phyloP scores from a whole-genome alignment of 2,113 vertebrate genomes.

The Leptosomus discolor region DNA sequence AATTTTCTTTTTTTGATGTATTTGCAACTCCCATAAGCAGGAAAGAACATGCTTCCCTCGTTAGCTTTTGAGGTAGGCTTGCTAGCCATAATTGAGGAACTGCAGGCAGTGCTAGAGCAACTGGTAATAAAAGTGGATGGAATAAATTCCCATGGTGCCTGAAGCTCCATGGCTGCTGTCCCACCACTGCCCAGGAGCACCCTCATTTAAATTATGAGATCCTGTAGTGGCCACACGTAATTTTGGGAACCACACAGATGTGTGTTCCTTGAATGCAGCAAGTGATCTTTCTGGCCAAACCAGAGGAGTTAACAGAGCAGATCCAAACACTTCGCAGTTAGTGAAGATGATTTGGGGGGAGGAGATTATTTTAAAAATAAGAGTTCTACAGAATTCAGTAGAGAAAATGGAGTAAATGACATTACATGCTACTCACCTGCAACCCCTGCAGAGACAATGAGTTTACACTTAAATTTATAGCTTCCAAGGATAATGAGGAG shows the following conservation, averaged over 20 bases:
- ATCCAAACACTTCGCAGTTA: neutral
- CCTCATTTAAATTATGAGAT: neutral
- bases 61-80: neutral
- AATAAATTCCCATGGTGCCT: neutral
- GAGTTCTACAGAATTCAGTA: neutral
- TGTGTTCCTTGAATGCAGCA: neutral
- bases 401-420: neutral
- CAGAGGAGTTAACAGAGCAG: neutral
- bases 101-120: neutral
- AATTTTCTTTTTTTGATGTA: neutral
- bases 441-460: constrained; percentile 49
- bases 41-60: neutral
- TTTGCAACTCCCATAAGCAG: neutral
- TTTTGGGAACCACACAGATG: neutral
- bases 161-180: constrained; percentile 32
- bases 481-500: constrained; percentile 6
- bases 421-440: neutral
- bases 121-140: neutral
- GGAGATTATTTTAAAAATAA: neutral
- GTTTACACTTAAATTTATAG: constrained; percentile 27
- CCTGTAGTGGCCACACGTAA: neutral
- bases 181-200: constrained; percentile 27
- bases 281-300: neutral
- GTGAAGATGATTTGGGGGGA: neutral
- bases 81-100: neutral